Evolutionary conservation across 2,888 invertebrate genomes (phyloP), one percentile per base, ranked within the genome.

Genomic region (Acanthosoma haemorrhoidale): DNA sequence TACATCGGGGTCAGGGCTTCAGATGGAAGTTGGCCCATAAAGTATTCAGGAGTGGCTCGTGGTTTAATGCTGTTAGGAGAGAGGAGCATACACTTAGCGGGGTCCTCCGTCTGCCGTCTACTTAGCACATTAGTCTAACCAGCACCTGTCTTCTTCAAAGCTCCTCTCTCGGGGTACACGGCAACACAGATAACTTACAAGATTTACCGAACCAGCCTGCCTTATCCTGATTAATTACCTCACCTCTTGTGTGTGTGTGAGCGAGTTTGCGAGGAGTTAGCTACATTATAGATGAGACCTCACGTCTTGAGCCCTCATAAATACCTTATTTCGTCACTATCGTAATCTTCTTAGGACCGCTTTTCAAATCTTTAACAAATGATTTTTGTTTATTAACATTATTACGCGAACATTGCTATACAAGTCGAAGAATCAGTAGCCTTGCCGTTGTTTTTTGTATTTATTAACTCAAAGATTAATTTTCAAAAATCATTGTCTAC

Each of bases 31-130:
- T 32, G 34, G 3, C 15, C 32, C 59, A 34, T 59, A 29, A 59
- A 59, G 59, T 59, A 59, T 59, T 59, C 34, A 59, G 59, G 15
- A 16, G 15, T 32, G 31, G 59, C 51, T 51, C 51, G 51, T 51
- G 59, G 59, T 31, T 34, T 59, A 59, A 59, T 59, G 59, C 59
- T 16, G 59, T 59, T 59, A 59, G 59, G 34, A 11, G 4, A 34
- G 59, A 16, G 16, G 16, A 29, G 32, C 16, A 59, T 32, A 59
- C 59, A 51, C 51, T 51, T 51, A 51, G 25, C 3, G n/a, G 0
- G 0, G 13, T 21, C 18, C 3, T 1, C 43, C n/a, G n/a, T 3
- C 21, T 16, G 18, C 43, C 43, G 3, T 21, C 43, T n/a, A n/a
- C n/a, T n/a, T n/a, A n/a, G n/a, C n/a, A n/a, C n/a, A n/a, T n/a